Base-by-base conservation (phyloP, 2,113 vertebrate genomes). In the Jacana jacana region DNA sequence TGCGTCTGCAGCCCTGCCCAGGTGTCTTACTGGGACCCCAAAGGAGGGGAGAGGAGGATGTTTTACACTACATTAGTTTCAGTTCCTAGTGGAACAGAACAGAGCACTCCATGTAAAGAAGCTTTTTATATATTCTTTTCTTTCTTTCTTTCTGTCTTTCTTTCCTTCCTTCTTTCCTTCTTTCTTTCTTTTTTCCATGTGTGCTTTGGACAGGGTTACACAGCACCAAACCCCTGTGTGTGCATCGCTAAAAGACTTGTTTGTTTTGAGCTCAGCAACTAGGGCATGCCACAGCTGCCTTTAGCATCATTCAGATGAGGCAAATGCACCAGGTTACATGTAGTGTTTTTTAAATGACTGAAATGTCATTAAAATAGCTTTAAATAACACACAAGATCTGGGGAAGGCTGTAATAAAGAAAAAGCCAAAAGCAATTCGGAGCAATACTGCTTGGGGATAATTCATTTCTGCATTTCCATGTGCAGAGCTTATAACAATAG, bases 181-280 rank as follows among this genome's bases (percentile, higher is more conserved):
- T n/a, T n/a, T n/a, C n/a, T n/a, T n/a, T n/a, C n/a, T n/a, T n/a
- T n/a, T n/a, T 89, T 92, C 63, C 10, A 13, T 33, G 85, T 73
- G 61, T 19, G 60, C 40, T 48, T 57, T 75, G 51, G 27, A 51
- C 18, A 70, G 44, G 89, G 51, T n/a, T 66, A 5, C 37, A 25
- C 13, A 75, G 40, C 71, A 63, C 14, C 2, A 11, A 78, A 39
- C 19, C 7, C 28, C 10, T 4, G 1, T 35, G 27, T 17, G 6
- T 42, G 18, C 15, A 19, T 73, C 2, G 3, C 71, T 81, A 52
- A 85, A 82, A 82, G 55, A 28, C 18, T 78, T 12, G 17, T 58
- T 85, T 81, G 88, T 63, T 94, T 94, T 91, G 64, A 91, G 58
- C 71, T 86, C 35, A 90, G 82, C 60, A 91, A 78, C 48, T 60